Evolutionary conservation across 1,140 invertebrate genomes (phyloP).

Genomic region (Saccostrea cuccullata): DNA sequence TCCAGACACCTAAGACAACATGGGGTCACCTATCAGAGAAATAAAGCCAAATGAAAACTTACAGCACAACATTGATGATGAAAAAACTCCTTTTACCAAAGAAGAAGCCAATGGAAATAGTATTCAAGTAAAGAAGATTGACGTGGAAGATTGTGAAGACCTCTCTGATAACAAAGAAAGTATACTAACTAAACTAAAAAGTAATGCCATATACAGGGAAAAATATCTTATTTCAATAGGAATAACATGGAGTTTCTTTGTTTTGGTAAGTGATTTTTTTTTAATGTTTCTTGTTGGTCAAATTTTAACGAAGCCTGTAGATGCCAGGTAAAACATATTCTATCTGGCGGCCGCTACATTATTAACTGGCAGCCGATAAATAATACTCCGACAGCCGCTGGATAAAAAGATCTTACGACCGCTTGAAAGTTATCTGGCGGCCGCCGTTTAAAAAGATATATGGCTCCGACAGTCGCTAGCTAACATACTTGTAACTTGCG

Average conservation of each 20-base stretch:
- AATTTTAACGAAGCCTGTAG: no score
- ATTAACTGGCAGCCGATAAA: no score
- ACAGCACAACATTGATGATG: background rate
- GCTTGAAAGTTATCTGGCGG: no score
- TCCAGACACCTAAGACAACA: background rate
- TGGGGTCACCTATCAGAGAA: background rate
- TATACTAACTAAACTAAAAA: background rate
- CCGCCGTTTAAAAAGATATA: no score
- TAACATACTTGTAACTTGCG: no score
- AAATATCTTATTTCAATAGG: conserved; percentile 35
- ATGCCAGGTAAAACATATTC: no score
- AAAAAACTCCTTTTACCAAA: conserved; percentile 5
- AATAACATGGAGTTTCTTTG: background rate
- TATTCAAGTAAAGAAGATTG: background rate
- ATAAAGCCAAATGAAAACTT: background rate
- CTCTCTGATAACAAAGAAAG: background rate
- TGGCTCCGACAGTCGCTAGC: no score
- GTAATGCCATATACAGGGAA: conserved; percentile 15
- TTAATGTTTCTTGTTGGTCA: no score
- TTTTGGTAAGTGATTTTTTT: background rate
- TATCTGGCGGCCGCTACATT: no score
- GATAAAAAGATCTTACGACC: no score
- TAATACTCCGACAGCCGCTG: no score
- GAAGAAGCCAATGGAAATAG: background rate
- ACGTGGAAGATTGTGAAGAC: background rate